These are phyloP conservation scores for Liposcelis brunnea DNA, from an alignment of 2,888 invertebrate genomes.

Conservation along the genomic window DNA sequence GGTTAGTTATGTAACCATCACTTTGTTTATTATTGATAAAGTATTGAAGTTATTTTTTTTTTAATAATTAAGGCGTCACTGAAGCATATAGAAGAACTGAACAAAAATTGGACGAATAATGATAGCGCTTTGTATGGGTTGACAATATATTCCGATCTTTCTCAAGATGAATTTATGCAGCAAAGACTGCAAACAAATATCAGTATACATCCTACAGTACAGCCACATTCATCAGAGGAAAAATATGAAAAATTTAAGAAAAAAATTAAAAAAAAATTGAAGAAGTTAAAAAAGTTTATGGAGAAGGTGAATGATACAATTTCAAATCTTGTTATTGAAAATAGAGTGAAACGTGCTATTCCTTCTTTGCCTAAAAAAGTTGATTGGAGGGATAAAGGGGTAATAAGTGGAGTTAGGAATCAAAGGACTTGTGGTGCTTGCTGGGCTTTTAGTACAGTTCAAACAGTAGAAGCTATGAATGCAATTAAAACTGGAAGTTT, in stretches of 20 bases:
- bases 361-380: slow-evolving; percentile 29
- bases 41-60: slow-evolving; percentile 11
- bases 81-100: slow-evolving; percentile 31
- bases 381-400: slow-evolving; percentile 45
- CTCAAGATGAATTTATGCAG: slow-evolving; percentile 38
- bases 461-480: slow-evolving; percentile 56
- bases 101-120: slow-evolving; percentile 27
- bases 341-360: slow-evolving; percentile 17
- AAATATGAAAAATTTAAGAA: neutral
- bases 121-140: slow-evolving; percentile 38
- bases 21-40: slow-evolving; percentile 10
- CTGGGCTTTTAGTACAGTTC: slow-evolving; percentile 66
- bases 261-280: no score
- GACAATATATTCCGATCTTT: slow-evolving; percentile 43
- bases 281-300: no score
- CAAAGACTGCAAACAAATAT: slow-evolving; percentile 27
- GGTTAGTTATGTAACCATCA: slow-evolving; percentile 25
- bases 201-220: slow-evolving; percentile 13
- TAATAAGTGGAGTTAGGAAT: slow-evolving; percentile 46
- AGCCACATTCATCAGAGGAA: slow-evolving; percentile 8
- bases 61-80: slow-evolving; percentile 31
- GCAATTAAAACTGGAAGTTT: slow-evolving; percentile 46
- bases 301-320: neutral
- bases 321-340: slow-evolving; percentile 9
- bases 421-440: slow-evolving; percentile 69